Conservation (phyloP, 2,113 vertebrate genomes). For the Megaceryle torquata region DNA sequence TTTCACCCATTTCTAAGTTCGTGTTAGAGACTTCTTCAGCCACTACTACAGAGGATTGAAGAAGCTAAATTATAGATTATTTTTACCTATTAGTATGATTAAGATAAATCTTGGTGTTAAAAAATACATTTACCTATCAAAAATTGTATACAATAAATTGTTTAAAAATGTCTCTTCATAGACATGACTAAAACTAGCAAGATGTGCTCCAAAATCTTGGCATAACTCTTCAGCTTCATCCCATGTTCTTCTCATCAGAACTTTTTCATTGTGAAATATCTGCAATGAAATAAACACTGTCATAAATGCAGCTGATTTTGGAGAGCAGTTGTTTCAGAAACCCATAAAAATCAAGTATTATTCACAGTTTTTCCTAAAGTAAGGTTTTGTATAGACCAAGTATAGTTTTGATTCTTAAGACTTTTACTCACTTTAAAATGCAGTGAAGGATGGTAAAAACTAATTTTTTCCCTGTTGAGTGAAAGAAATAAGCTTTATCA, state of each 20-base stretch:
- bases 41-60: background rate
- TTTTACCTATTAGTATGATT: background rate
- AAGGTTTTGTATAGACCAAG: background rate
- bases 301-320: background rate
- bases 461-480: background rate
- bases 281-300: conserved; percentile 55
- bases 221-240: conserved; percentile 90
- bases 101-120: background rate
- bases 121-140: conserved; percentile 82
- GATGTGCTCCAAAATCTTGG: conserved; percentile 88
- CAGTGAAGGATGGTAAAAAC: background rate
- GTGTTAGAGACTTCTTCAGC: background rate
- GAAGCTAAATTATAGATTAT: background rate
- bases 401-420: background rate
- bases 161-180: conserved; percentile 90
- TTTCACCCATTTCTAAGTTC: background rate
- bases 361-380: background rate
- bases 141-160: conserved; percentile 84
- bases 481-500: background rate
- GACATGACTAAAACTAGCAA: conserved; percentile 89
- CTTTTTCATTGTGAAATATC: conserved; percentile 94
- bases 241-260: conserved; percentile 92
- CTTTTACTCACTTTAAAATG: background rate
- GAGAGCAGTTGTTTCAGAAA: background rate
- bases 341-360: background rate